Evolutionary conservation across 2,797 vertebrate species (phyloP).

Genomic region (Anabas testudineus): DNA sequence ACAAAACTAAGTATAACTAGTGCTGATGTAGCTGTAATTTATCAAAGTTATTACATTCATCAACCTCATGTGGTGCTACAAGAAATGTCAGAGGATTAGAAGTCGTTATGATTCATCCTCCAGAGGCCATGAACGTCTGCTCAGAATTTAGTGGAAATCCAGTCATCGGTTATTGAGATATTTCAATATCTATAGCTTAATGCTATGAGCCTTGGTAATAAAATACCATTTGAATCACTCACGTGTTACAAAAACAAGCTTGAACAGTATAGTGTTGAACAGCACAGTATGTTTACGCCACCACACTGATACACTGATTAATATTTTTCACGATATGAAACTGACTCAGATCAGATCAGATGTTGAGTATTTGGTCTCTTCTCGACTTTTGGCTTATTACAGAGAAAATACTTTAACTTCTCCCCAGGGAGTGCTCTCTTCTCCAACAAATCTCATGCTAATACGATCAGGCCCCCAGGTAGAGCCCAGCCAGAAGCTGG

Average conservation of each 20-base stretch:
- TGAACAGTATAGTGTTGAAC: neutral
- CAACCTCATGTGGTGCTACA: too few species aligned
- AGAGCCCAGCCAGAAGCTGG: constrained; percentile 48
- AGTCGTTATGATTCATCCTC: neutral
- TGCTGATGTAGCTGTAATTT: too few species aligned
- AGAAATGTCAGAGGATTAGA: neutral
- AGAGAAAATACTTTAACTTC: constrained; percentile 59
- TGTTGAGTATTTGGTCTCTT: constrained; percentile 34
- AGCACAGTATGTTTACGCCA: too few species aligned
- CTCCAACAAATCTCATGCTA: constrained; percentile 63
- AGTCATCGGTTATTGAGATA: neutral
- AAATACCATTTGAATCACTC: neutral
- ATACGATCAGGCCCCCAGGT: constrained; percentile 58
- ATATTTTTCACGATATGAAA: constrained; percentile 23
- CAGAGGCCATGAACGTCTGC: neutral
- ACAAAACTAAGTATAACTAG: too few species aligned
- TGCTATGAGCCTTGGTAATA: neutral
- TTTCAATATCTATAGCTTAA: neutral
- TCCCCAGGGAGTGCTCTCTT: constrained; percentile 43
- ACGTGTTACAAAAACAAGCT: neutral
- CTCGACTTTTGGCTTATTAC: constrained; percentile 47
- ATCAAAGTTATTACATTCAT: too few species aligned
- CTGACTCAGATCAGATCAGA: constrained; percentile 30
- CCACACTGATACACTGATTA: neutral
- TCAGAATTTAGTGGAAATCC: neutral